These are phyloP conservation scores for Pseudochirops cupreus DNA, from an alignment of 2,797 vertebrate species.

Conservation along the genomic window DNA sequence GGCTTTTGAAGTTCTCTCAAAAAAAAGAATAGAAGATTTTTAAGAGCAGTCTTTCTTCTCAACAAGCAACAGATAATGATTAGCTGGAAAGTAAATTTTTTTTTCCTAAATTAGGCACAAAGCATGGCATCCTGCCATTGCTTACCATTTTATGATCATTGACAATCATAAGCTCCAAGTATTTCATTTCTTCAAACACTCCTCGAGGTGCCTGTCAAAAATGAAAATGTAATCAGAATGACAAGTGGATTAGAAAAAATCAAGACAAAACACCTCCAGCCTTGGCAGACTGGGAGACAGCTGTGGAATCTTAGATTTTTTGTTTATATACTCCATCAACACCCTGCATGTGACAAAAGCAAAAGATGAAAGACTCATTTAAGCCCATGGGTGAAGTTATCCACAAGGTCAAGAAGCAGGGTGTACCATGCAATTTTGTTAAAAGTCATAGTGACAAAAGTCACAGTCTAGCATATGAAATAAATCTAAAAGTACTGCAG, in stretches of 20 bases:
- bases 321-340: constrained; percentile 31
- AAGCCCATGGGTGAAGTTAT: background rate
- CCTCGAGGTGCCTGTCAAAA: constrained; percentile 91
- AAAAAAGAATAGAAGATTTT: constrained; percentile 34
- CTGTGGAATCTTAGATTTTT: constrained; percentile 28
- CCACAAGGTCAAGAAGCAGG: constrained; percentile 18
- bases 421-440: constrained; percentile 32
- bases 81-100: constrained; percentile 2
- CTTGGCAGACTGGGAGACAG: background rate
- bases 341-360: constrained; percentile 16
- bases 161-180: constrained; percentile 98
- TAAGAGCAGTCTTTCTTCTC: constrained; percentile 2
- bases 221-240: constrained; percentile 72
- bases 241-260: background rate
- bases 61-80: constrained; percentile 45
- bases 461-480: background rate
- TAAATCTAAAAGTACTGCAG: background rate
- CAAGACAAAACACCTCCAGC: constrained; percentile 8
- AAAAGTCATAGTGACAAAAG: constrained; percentile 23
- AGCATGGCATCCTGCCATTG: constrained; percentile 27
- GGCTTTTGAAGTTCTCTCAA: background rate
- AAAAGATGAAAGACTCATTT: background rate
- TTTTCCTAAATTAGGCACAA: constrained; percentile 46
- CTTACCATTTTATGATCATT: constrained; percentile 97
- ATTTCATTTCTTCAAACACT: constrained; percentile 98